Percentiles rank a stretch among this genome's conserved stretches.
These are phyloP conservation scores for Anoncus sp. DNA, from an alignment of 2,888 invertebrate species.

Conservation along the genomic window DNA sequence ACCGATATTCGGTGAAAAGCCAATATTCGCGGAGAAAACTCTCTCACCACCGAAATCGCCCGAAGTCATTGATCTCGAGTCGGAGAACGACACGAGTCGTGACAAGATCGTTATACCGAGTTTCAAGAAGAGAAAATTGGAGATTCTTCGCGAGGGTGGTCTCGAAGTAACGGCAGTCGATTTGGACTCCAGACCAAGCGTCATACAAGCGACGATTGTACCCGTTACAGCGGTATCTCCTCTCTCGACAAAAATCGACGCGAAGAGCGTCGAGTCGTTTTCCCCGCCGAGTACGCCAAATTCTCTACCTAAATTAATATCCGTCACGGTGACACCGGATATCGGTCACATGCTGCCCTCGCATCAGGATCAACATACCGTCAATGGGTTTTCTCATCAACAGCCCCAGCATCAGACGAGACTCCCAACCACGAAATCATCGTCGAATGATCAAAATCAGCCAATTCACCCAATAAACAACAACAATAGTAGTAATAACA, in stretches of 20 bases:
- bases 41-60: conserved; percentile 87
- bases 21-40: conserved; percentile 78
- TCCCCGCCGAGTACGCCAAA: conserved; percentile 76
- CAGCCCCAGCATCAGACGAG: conserved; percentile 59
- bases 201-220: conserved; percentile 84
- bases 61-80: conserved; percentile 87
- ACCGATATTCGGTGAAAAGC: conserved; percentile 82
- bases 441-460: conserved; percentile 37
- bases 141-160: conserved; percentile 90
- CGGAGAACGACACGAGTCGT: conserved; percentile 77
- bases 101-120: conserved; percentile 82
- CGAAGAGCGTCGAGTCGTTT: conserved; percentile 66
- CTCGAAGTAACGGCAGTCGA: conserved; percentile 90
- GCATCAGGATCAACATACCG: conserved; percentile 70
- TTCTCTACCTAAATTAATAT: conserved; percentile 80
- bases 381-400: conserved; percentile 38
- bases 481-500: conserved; percentile 37
- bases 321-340: conserved; percentile 84
- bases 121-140: conserved; percentile 89
- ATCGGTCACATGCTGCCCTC: conserved; percentile 82
- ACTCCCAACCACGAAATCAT: conserved; percentile 30
- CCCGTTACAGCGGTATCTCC: conserved; percentile 81
- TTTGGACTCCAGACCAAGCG: conserved; percentile 80
- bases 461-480: conserved; percentile 20
- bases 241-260: conserved; percentile 79